A percentile compares a stretch with the other conserved stretches of the same genome.
Conservation (phyloP, 2,888 invertebrate species). For the Agrilus biguttatus region DNA sequence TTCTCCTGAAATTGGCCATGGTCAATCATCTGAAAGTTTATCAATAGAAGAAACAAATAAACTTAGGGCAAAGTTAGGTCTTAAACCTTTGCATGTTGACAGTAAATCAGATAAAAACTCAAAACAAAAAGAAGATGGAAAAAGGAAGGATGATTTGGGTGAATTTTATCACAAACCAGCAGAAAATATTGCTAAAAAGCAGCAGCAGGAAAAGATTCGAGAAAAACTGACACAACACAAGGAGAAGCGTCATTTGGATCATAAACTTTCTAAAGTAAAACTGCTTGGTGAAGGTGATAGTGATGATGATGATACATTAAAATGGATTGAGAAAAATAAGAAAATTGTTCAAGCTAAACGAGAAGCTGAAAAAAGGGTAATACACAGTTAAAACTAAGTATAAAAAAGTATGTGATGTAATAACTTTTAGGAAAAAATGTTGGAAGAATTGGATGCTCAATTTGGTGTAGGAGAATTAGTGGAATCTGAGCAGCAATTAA, state of each 20-base stretch:
- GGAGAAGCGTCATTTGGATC: constrained; percentile 65
- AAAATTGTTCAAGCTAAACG: constrained; percentile 62
- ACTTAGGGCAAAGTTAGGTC: constrained; percentile 79
- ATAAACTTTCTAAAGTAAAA: constrained; percentile 44
- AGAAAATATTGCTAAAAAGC: constrained; percentile 56
- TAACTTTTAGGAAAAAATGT: constrained; percentile 60
- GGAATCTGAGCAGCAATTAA: constrained; percentile 55
- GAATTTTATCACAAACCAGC: constrained; percentile 83
- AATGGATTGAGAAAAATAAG: constrained; percentile 76
- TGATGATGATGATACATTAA: constrained; percentile 56
- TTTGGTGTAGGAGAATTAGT: constrained; percentile 80
- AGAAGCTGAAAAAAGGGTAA: constrained; percentile 70
- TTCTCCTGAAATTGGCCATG: constrained; percentile 20
- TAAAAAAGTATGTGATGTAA: background rate
- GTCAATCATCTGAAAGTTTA: constrained; percentile 39
- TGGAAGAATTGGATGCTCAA: constrained; percentile 90
- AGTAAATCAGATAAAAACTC: constrained; percentile 16
- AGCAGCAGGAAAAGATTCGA: constrained; percentile 64
- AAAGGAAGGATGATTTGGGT: constrained; percentile 43
- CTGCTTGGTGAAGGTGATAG: constrained; percentile 59
- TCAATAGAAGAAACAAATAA: constrained; percentile 80
- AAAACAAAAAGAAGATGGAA: constrained; percentile 39
- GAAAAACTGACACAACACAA: constrained; percentile 63
- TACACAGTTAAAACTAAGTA: constrained; percentile 12
- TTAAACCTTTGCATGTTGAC: constrained; percentile 74